Evolutionary conservation across 2,797 vertebrate genomes (phyloP).

Genomic region (Clarias laeviceps): DNA sequence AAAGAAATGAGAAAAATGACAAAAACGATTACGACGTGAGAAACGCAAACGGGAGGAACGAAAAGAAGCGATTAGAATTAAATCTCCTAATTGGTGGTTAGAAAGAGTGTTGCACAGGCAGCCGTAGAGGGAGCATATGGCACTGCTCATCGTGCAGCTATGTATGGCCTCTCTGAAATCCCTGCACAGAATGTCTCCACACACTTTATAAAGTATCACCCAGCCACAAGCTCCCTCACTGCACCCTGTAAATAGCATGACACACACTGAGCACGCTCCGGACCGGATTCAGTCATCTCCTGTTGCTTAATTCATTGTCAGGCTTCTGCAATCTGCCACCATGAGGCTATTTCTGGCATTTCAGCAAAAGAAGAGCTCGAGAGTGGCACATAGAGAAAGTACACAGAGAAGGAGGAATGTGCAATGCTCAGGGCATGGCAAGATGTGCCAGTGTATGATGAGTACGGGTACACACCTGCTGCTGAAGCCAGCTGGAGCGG

Average conservation of each 20-base stretch:
- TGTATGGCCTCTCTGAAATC: constrained; percentile 61
- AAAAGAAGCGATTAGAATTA: background rate
- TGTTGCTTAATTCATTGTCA: constrained; percentile 32
- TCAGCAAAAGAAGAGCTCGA: constrained; percentile 22
- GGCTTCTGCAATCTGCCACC: constrained; percentile 35
- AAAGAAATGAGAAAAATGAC: background rate
- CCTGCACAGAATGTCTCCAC: constrained; percentile 62
- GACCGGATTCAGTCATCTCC: constrained; percentile 47
- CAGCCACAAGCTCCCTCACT: constrained; percentile 54
- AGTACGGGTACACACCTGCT: constrained; percentile 79
- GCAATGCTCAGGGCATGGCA: background rate
- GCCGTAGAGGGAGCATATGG: background rate
- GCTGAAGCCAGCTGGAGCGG: constrained; percentile 95
- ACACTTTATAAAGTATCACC: constrained; percentile 51
- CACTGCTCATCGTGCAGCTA: constrained; percentile 58
- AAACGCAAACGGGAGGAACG: background rate
- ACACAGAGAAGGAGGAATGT: background rate
- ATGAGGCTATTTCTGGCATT: constrained; percentile 41
- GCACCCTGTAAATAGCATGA: constrained; percentile 23
- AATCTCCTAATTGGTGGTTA: background rate
- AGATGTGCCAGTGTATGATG: constrained; percentile 31
- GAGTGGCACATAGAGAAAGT: constrained; percentile 5
- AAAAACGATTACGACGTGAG: background rate
- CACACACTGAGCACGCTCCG: constrained; percentile 39
- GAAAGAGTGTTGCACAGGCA: background rate